phyloP scores from a whole-genome alignment of 2,113 vertebrate species.

The Mesitornis unicolor region DNA sequence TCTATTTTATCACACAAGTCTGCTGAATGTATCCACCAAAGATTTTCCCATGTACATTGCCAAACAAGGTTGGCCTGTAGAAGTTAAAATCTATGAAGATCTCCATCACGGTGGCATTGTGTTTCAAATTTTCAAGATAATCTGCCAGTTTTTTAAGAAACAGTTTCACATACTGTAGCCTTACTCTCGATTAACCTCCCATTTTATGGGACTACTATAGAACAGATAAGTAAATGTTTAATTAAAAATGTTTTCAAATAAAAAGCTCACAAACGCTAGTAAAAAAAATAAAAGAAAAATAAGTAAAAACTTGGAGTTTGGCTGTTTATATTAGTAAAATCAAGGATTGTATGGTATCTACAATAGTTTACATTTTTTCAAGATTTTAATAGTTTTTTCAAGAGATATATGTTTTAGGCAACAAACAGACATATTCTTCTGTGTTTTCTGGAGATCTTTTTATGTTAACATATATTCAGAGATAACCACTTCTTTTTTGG shows the following conservation, averaged over 20 bases:
- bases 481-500: accelerated
- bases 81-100: not conserved
- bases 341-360: not conserved
- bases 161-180: not conserved
- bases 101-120: not conserved
- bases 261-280: not conserved
- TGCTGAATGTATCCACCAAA: not conserved
- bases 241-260: not conserved
- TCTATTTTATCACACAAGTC: not conserved
- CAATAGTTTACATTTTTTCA: not conserved
- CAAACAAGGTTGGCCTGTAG: accelerated
- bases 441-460: not conserved
- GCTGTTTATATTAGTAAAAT: not conserved
- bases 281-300: not conserved
- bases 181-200: not conserved
- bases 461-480: not conserved
- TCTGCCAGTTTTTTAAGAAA: not conserved
- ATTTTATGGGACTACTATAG: not conserved
- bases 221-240: not conserved
- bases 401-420: not conserved
- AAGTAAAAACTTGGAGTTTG: not conserved
- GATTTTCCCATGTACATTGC: not conserved
- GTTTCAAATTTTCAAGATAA: not conserved
- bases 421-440: not conserved
- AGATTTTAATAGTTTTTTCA: not conserved